phyloP scores from a whole-genome alignment of 2,797 vertebrate genomes.

The Parauchenoglanis ngamensis region DNA sequence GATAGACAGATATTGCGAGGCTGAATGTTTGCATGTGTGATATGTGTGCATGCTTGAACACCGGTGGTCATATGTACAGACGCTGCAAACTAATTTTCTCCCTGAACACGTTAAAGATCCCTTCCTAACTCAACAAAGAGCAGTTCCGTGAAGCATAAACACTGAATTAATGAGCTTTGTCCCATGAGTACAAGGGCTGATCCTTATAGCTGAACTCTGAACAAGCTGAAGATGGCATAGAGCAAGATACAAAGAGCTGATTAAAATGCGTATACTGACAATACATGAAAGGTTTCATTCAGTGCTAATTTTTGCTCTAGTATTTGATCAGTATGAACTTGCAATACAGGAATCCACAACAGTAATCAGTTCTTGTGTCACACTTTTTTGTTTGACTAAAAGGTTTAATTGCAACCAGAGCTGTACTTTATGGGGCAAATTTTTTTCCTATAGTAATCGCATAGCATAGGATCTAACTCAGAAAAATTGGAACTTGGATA shows the following conservation, averaged over 20 bases:
- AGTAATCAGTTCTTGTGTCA: neutral
- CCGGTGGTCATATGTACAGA: neutral
- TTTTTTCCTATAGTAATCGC: neutral
- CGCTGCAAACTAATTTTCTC: constrained; percentile 8
- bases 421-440: neutral
- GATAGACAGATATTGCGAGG: neutral
- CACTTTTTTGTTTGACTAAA: neutral
- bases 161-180: neutral
- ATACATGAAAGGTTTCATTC: neutral
- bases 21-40: neutral
- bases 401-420: no score
- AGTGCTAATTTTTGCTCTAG: neutral
- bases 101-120: neutral
- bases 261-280: neutral
- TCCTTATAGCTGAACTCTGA: neutral
- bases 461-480: no score
- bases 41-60: neutral
- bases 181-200: neutral
- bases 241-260: neutral
- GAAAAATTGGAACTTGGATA: neutral
- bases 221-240: neutral
- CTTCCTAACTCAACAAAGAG: neutral
- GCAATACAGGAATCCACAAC: neutral
- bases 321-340: neutral
- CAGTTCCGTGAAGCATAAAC: neutral